Percentiles rank a stretch among this genome's conserved stretches.
These are phyloP conservation scores for Clarias platycephalus DNA, from an alignment of 2,797 vertebrate species.

Conservation along the genomic window DNA sequence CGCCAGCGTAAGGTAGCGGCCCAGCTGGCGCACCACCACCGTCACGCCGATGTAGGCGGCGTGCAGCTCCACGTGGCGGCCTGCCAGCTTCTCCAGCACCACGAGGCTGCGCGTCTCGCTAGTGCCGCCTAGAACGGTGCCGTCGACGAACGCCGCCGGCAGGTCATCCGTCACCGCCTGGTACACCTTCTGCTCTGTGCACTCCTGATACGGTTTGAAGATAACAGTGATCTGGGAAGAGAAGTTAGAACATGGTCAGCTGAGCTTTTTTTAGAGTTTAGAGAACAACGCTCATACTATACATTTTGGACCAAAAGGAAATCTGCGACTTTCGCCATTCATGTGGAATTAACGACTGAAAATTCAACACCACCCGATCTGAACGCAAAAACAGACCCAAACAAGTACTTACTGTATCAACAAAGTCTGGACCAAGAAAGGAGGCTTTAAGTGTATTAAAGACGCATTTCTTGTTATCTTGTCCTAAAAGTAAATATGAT, in stretches of 20 bases:
- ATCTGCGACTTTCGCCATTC: background rate
- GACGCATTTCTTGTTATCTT: background rate
- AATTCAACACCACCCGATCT: background rate
- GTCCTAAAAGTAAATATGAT: background rate
- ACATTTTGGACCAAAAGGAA: background rate
- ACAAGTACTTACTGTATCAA: background rate
- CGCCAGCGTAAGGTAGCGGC: constrained; percentile 89
- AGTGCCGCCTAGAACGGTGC: constrained; percentile 85
- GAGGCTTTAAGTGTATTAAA: background rate
- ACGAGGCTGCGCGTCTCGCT: constrained; percentile 82
- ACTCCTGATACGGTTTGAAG: constrained; percentile 92
- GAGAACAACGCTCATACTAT: background rate
- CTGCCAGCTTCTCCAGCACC: constrained; percentile 84
- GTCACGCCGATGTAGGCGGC: constrained; percentile 92
- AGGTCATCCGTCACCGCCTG: constrained; percentile 92
- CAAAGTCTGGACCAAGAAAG: background rate
- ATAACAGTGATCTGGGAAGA: constrained; percentile 87
- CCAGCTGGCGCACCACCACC: constrained; percentile 88
- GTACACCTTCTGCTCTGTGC: constrained; percentile 95
- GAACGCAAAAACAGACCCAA: background rate
- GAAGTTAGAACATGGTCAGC: background rate
- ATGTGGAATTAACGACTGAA: background rate
- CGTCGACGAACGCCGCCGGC: constrained; percentile 92
- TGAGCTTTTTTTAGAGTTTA: background rate
- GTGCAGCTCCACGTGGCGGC: constrained; percentile 86